These are phyloP conservation scores for Tragelaphus buxtoni DNA, from an alignment of 2,113 vertebrate species.

Conservation along the genomic window DNA sequence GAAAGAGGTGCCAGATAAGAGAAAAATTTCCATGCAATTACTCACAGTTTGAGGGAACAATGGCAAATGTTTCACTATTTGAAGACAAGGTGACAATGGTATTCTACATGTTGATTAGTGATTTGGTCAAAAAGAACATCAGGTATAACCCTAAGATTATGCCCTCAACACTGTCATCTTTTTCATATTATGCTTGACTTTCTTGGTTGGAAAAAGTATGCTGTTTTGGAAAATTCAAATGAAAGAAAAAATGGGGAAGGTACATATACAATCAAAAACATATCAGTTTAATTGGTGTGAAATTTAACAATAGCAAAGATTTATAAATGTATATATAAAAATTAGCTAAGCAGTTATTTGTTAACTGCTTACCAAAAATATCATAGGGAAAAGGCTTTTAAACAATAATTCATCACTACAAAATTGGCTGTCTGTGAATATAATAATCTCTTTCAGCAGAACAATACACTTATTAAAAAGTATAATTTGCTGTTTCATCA, in stretches of 20 bases:
- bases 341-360: slow-evolving; percentile 68
- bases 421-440: slow-evolving; percentile 77
- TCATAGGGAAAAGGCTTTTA: slow-evolving; percentile 64
- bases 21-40: background rate
- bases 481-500: slow-evolving; percentile 79
- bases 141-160: background rate
- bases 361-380: slow-evolving; percentile 73
- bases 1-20: background rate
- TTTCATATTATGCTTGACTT: background rate
- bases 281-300: slow-evolving; percentile 50
- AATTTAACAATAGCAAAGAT: slow-evolving; percentile 69
- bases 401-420: slow-evolving; percentile 78
- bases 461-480: slow-evolving; percentile 82
- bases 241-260: background rate
- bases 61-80: background rate
- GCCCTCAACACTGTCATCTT: background rate
- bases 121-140: background rate
- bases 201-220: background rate
- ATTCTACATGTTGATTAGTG: background rate
- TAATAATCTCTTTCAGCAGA: slow-evolving; percentile 76
- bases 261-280: background rate
- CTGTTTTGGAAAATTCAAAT: background rate
- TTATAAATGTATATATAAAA: slow-evolving; percentile 72
- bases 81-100: background rate
- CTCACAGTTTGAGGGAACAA: background rate